Evolutionary conservation across 2,888 invertebrate genomes (phyloP), one percentile per base, ranked within the genome.

Genomic region (Diplolepis rosae): DNA sequence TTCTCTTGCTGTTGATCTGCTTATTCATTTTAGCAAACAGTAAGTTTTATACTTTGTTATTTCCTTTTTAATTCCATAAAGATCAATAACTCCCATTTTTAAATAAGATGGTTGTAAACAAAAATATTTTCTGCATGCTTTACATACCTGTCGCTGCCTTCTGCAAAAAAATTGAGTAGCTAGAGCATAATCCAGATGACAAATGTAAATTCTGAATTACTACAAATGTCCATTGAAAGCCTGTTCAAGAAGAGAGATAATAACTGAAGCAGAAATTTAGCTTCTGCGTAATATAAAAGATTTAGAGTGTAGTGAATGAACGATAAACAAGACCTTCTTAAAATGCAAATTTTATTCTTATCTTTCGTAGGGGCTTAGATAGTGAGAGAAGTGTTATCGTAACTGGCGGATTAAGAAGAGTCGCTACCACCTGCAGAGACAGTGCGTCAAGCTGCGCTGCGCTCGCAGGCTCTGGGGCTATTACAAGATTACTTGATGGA

Each of bases 11-110:
- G 90, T 93, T 30, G 91, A 92, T 78, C 89, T 92, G 51, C 89
- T 92, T 72, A 90, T 92, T 71, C 91, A 92, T 80, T 91, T 92
- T 56, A 90, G 91, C 66, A 88, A 92, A 81, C 91, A 90, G 92
- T 92, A 79, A 84, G 85, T 24, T n/a, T 52, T n/a, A n/a, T n/a
- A n/a, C n/a, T n/a, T n/a, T n/a, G n/a, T n/a, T n/a, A n/a, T n/a
- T n/a, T n/a, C n/a, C n/a, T n/a, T n/a, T n/a, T n/a, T n/a, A n/a
- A n/a, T n/a, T n/a, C n/a, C n/a, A n/a, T n/a, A n/a, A n/a, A n/a
- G n/a, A n/a, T n/a, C n/a, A 50, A 51, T 65, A 13, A 52, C 24
- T 66, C 45, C 28, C 11, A 9, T 5, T 42, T 48, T 65, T 69
- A 11, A 22, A 56, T 15, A 45, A 45, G 45, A 15, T 11, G 4